Conservation (phyloP, 92 coral and sea anemone genomes). For the Montipora capitata region DNA sequence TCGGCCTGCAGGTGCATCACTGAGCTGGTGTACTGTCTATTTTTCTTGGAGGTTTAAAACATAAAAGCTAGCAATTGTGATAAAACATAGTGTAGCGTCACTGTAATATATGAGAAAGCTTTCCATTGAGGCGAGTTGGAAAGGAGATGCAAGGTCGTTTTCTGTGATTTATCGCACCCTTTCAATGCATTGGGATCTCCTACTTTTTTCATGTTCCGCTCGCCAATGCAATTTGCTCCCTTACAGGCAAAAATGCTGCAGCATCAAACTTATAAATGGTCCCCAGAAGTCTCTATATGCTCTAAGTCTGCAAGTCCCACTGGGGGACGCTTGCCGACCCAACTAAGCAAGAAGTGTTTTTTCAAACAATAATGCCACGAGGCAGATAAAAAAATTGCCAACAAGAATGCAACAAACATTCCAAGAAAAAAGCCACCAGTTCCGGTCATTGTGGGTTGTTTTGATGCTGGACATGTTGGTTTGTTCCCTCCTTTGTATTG, state of each 20-base stretch:
- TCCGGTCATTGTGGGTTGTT: constrained; percentile 14
- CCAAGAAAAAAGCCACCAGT: constrained; percentile 83
- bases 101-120: too few species aligned
- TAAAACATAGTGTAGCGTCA: too few species aligned
- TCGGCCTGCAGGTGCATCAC: too few species aligned
- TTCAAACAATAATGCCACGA: constrained; percentile 77
- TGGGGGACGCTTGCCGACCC: constrained; percentile 28
- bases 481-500: background rate
- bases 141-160: too few species aligned
- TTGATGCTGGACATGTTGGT: background rate
- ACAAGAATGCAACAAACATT: constrained; percentile 66
- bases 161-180: too few species aligned
- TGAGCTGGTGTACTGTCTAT: too few species aligned
- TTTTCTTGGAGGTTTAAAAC: too few species aligned
- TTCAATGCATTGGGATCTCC: too few species aligned
- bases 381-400: constrained; percentile 37
- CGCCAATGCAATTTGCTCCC: too few species aligned
- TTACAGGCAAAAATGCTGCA: background rate
- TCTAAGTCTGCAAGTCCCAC: constrained; percentile 72
- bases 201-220: too few species aligned
- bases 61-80: too few species aligned
- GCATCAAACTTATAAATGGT: constrained; percentile 29
- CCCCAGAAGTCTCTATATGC: constrained; percentile 8
- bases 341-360: constrained; percentile 49
- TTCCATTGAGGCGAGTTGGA: too few species aligned